phyloP scores from a whole-genome alignment of 2,888 invertebrate genomes.

The Amphimallon solstitiale region DNA sequence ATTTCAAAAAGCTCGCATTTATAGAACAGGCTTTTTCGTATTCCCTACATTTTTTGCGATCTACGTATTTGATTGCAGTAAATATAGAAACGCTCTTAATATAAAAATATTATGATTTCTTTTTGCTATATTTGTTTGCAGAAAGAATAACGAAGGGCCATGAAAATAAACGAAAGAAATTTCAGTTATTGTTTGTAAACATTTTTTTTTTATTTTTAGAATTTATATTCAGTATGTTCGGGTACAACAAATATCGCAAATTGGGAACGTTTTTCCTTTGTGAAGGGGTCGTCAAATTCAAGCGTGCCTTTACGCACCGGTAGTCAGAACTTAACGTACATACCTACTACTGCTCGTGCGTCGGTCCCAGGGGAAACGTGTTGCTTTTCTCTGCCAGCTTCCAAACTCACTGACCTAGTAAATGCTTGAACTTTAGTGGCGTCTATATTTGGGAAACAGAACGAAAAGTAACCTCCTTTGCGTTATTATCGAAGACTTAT shows the following conservation, averaged over 20 bases:
- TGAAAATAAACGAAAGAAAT: too few relatives aligned
- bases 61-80: too few relatives aligned
- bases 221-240: slow-evolving; percentile 16
- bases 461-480: slow-evolving; percentile 10
- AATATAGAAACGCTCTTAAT: too few relatives aligned
- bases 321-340: background rate
- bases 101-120: too few relatives aligned
- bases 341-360: background rate
- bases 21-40: too few relatives aligned
- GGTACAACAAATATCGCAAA: slow-evolving; percentile 22
- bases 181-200: too few relatives aligned
- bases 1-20: too few relatives aligned
- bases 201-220: background rate
- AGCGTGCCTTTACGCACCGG: slow-evolving; percentile 22
- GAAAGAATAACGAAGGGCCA: too few relatives aligned
- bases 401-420: slow-evolving; percentile 26
- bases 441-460: slow-evolving; percentile 16
- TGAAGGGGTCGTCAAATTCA: slow-evolving; percentile 14
- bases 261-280: slow-evolving; percentile 9
- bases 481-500: slow-evolving; percentile 6
- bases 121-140: too few relatives aligned
- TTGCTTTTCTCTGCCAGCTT: slow-evolving; percentile 16
- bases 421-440: slow-evolving; percentile 13
- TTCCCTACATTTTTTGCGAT: too few relatives aligned
- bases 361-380: slow-evolving; percentile 6